phyloP scores from a whole-genome alignment of 1,140 invertebrate species.

The Drosophila mojavensis region DNA sequence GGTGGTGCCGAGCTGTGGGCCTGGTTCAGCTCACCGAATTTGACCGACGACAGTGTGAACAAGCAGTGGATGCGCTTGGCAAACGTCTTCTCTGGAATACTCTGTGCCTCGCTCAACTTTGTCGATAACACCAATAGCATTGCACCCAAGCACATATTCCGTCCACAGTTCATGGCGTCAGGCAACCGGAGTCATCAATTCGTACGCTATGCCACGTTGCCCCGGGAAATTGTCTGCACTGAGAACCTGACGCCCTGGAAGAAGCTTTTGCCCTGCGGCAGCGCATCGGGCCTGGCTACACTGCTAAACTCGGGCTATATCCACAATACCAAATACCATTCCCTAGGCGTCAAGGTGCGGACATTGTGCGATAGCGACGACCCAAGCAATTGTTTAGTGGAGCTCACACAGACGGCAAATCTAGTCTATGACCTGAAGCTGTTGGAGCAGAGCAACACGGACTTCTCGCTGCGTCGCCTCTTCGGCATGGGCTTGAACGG shows the following conservation, averaged over 20 bases:
- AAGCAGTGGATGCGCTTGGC: conserved; percentile 94
- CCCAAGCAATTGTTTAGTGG: conserved; percentile 87
- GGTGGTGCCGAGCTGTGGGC: conserved; percentile 96
- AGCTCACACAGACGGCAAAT: conserved; percentile 93
- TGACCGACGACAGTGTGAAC: conserved; percentile 87
- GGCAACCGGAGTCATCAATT: conserved; percentile 86
- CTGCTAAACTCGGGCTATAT: conserved; percentile 95
- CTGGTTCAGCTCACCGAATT: conserved; percentile 89
- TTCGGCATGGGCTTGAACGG: conserved; percentile 93
- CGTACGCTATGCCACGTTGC: conserved; percentile 91
- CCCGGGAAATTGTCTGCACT: conserved; percentile 98
- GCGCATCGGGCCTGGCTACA: conserved; percentile 92
- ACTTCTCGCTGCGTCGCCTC: conserved; percentile 94
- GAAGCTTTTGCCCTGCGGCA: conserved; percentile 96
- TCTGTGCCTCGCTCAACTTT: conserved; percentile 98
- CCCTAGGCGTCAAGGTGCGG: conserved; percentile 93
- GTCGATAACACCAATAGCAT: conserved; percentile 95
- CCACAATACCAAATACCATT: conserved; percentile 97
- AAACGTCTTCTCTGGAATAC: conserved; percentile 95
- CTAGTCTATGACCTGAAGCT: conserved; percentile 93
- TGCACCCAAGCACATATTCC: conserved; percentile 92
- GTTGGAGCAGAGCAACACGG: conserved; percentile 85
- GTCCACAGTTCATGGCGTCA: conserved; percentile 87
- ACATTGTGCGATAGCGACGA: conserved; percentile 88
- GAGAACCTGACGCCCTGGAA: conserved; percentile 99